Percentiles rank a stretch among this genome's conserved stretches.
Evolutionary conservation across 2,797 vertebrate species (phyloP).

Genomic region (Microtus agrestis): DNA sequence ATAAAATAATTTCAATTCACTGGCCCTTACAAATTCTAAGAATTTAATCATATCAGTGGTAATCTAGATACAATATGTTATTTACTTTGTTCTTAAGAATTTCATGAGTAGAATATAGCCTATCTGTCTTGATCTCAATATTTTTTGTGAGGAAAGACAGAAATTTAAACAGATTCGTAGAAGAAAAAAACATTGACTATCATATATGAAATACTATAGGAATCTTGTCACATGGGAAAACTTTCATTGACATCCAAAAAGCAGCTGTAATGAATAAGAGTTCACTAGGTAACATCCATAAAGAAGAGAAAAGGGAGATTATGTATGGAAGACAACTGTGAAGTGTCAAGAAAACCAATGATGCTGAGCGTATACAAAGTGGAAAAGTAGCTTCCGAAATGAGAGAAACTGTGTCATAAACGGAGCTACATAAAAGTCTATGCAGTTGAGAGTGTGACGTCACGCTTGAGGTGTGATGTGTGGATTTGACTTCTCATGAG

Average conservation of each 20-base stretch:
- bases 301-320: neutral
- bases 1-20: neutral
- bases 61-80: neutral
- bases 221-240: neutral
- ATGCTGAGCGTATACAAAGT: neutral
- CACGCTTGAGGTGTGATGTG: neutral
- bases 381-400: neutral
- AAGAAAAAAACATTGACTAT: neutral
- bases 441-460: neutral
- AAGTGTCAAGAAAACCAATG: neutral
- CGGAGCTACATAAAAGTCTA: neutral
- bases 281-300: neutral
- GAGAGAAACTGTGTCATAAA: neutral
- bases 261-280: neutral
- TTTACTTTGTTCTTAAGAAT: neutral
- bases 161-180: slow-evolving; percentile 2
- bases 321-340: neutral
- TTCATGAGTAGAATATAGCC: neutral
- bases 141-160: neutral
- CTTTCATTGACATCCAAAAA: neutral
- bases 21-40: neutral
- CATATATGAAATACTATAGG: neutral
- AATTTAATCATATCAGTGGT: neutral
- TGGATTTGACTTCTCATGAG: neutral
- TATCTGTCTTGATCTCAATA: neutral